Evolutionary conservation across 92 coral and sea anemone genomes (phyloP), one percentile per base, ranked within the genome.

Genomic region (Galaxea fascicularis): DNA sequence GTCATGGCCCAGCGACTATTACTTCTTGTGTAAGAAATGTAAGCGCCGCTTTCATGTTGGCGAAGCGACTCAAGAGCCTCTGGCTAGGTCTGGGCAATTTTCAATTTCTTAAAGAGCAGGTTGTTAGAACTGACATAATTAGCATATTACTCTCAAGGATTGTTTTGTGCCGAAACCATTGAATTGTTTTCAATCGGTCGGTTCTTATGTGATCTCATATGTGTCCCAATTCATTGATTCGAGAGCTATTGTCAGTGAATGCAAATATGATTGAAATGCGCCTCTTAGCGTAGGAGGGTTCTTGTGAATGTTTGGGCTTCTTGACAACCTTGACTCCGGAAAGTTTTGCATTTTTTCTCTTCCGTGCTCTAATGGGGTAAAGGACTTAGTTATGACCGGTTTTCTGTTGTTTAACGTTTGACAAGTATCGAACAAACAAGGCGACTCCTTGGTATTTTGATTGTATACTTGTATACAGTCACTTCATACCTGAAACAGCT

Each of bases 261-360:
- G 86, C 86, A 82, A 82, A 70, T 82, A 71, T 82, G 86, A 26
- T 57, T 44, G 78, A 57, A 82, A 82, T 71, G 86, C 24, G 67
- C 59, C 26, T 65, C 25, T 44, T 66, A 12, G 46, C 75, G 84
- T 66, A 52, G 84, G 84, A 79, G 84, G 82, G 74, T 65, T 64
- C 27, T 65, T 1, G 49, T 24, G 30, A 71, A 79, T 79, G 56
- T 52, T 79, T 79, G 51, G 75, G 30, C 76, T 79, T 66, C 27
- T 24, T 65, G 62, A 53, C 73, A 65, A 27, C 45, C 22, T 1
- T 20, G 10, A 22, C 46, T 65, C 31, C 65, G 75, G 64, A 79
- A 45, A 49, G 56, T 79, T 79, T 79, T 49, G 20, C 70, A 44
- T 64, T 64, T 69, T 78, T 64, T 28, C 41, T 26, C 22, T 62